Percentiles rank a stretch among this genome's conserved stretches.
Conservation (phyloP, 2,888 invertebrate species). For the Gandaritis pyraliata region DNA sequence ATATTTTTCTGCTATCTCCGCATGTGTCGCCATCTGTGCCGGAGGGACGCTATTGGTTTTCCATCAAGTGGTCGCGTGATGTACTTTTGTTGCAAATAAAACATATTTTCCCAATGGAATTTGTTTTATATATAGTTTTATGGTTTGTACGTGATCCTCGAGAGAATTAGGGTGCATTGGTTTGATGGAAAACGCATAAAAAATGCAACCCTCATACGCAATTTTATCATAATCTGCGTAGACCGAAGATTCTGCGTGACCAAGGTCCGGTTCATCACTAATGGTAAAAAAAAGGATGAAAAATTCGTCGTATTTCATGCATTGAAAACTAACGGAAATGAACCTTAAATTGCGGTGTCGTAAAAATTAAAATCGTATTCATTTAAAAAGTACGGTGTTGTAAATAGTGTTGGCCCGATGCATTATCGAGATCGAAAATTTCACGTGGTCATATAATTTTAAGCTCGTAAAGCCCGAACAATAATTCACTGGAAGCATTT, state of each 20-base stretch:
- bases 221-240: conserved; percentile 9
- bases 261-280: conserved; percentile 4
- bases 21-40: conserved; percentile 81
- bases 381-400: conserved; percentile 49
- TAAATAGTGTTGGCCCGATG: conserved; percentile 74
- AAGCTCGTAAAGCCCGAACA: conserved; percentile 82
- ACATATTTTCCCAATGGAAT: conserved; percentile 79
- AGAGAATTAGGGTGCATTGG: conserved; percentile 54
- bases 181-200: conserved; percentile 63
- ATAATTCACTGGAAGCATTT: conserved; percentile 83
- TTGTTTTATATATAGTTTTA: conserved; percentile 80
- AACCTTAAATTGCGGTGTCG: conserved; percentile 36
- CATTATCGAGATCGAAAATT: conserved; percentile 83
- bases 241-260: too few relatives aligned
- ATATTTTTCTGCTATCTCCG: conserved; percentile 84
- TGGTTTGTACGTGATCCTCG: conserved; percentile 74
- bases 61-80: conserved; percentile 81
- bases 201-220: conserved; percentile 55
- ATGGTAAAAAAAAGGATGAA: not conserved
- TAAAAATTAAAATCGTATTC: conserved; percentile 46
- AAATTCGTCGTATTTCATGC: conserved; percentile 4
- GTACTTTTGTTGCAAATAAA: conserved; percentile 82
- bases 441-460: conserved; percentile 84
- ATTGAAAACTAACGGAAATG: conserved; percentile 9
- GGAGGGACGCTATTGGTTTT: conserved; percentile 81